Base-by-base conservation (phyloP, 2,113 vertebrate species). In the Panurus biarmicus region DNA sequence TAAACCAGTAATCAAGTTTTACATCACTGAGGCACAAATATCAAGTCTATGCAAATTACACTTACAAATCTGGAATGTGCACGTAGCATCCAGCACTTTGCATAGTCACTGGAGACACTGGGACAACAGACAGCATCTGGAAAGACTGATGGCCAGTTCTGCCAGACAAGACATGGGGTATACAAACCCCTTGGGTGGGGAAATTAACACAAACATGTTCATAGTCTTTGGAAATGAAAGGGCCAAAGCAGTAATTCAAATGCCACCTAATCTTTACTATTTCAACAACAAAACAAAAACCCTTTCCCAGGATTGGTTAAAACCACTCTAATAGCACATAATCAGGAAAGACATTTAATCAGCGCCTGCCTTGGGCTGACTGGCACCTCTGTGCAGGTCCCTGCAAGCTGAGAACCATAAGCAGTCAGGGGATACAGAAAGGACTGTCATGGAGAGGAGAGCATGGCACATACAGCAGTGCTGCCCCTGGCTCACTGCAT, bases 1-100 rank as follows among this genome's bases (percentile, higher is more conserved):
- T 80, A 95, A 96, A 95, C 71, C 71, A 88, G 87, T 78, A 96
- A 90, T 78, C 66, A 82, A 82, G 33, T 77, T 86, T 89, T 81
- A 81, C 15, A 1, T 74, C 72, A 77, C 29, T 1, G 25, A 94
- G 58, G 64, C 72, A 91, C 57, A 95, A 94, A 72, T 88, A 86
- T 73, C 82, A 94, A 89, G 36, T 33, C 25, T 58, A 89, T 91
- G 87, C 70, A 91, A 92, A 94, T 57, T 69, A 36, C 47, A 21
- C n/a, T 35, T 62, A 66, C 76, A 73, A 91, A 82, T 94, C 66
- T 82, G 57, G 48, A 86, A 60, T 29, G 4, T 72, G 25, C 8
- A 35, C 48, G 31, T 3, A 5, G 14, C 19, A 75, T 36, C 61
- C 61, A 77, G 66, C 1, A 1, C 38, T 80, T 78, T 56, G 20